These are phyloP conservation scores for Scopus umbretta DNA, from an alignment of 2,113 vertebrate species.

Conservation along the genomic window DNA sequence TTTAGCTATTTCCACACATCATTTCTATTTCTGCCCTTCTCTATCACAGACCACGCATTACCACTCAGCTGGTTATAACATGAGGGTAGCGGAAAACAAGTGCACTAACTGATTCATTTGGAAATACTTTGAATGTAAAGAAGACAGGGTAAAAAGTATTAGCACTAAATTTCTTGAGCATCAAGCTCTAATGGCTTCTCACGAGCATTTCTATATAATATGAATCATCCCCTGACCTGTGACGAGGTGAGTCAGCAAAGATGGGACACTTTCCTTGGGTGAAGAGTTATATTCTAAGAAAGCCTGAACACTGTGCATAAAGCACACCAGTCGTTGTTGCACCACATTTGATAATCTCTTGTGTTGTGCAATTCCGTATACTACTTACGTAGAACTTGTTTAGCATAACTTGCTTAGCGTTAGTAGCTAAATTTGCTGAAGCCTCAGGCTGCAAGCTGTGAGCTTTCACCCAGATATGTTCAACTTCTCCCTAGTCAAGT, in stretches of 20 bases:
- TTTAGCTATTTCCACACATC: conserved; percentile 2
- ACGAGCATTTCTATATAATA: neutral
- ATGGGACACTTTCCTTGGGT: too few species aligned
- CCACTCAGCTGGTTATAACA: neutral
- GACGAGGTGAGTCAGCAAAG: neutral
- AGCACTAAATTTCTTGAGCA: neutral
- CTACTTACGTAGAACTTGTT: neutral
- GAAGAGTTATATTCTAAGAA: neutral
- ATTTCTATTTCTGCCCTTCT: neutral
- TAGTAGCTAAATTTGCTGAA: neutral
- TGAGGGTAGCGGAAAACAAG: neutral
- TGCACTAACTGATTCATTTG: neutral
- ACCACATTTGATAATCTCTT: neutral
- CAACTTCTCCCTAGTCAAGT: neutral
- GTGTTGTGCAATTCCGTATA: neutral
- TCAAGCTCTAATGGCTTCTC: neutral
- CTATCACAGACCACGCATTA: neutral
- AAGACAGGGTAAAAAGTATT: neutral
- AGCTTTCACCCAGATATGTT: neutral
- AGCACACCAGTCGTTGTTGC: neutral
- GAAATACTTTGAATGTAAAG: neutral
- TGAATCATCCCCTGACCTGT: neutral
- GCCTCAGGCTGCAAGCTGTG: neutral
- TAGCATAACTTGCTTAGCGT: neutral
- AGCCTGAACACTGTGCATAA: neutral